A percentile compares a stretch with the other conserved stretches of the same genome.
phyloP scores from a whole-genome alignment of 2,888 invertebrate species.

The Hirtodrosophila cameraria region DNA sequence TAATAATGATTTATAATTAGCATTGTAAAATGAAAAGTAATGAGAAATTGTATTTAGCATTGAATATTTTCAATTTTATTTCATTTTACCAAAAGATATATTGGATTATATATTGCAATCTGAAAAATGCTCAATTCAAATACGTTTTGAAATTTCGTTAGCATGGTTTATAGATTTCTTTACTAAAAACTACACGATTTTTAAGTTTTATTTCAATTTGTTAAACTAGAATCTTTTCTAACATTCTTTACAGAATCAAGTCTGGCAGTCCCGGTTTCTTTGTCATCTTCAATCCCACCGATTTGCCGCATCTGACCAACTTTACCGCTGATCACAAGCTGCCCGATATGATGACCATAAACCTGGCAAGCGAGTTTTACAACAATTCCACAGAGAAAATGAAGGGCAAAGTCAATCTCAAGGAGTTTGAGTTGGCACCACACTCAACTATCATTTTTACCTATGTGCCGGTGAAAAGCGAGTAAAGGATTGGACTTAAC shows the following conservation, averaged over 20 bases:
- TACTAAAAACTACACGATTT: no score
- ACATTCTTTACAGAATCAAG: conserved; percentile 87
- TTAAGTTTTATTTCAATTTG: background rate
- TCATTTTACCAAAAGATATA: no score
- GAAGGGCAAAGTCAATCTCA: conserved; percentile 85
- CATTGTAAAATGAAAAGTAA: no score
- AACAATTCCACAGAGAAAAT: conserved; percentile 58
- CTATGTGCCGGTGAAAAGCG: conserved; percentile 86
- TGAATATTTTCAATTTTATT: no score
- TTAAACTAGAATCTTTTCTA: conserved; percentile 2
- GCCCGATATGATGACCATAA: conserved; percentile 87
- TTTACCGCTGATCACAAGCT: conserved; percentile 85
- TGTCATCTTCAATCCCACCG: conserved; percentile 88
- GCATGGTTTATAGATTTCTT: no score
- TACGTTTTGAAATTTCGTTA: no score
- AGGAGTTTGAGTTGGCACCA: conserved; percentile 86
- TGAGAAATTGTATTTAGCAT: no score
- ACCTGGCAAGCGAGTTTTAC: no score
- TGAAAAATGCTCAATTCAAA: no score
- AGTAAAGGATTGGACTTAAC: conserved; percentile 50
- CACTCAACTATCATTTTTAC: conserved; percentile 88
- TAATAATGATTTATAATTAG: no score
- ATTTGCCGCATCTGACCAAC: conserved; percentile 85
- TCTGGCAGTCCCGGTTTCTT: conserved; percentile 90
- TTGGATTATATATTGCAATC: no score